Conservation (phyloP, 1,140 invertebrate species). For the Leptoteleia sp. region DNA sequence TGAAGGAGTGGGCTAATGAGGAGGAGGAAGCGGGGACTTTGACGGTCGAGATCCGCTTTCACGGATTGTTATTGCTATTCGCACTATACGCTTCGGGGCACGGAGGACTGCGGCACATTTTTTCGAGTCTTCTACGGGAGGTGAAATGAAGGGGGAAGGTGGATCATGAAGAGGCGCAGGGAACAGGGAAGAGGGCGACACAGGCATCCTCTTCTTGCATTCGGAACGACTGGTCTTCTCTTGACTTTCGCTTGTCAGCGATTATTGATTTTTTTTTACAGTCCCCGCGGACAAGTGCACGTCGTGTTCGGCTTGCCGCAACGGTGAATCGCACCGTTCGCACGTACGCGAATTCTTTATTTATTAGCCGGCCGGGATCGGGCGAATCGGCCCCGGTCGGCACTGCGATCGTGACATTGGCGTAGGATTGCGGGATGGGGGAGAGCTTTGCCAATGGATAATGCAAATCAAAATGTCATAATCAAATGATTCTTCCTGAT, state of each 20-base stretch:
- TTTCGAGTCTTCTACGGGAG: constrained; percentile 49
- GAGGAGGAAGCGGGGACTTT: neutral
- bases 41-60: constrained; percentile 33
- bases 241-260: constrained; percentile 54
- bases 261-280: constrained; percentile 49
- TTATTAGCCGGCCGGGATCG: no score
- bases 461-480: neutral
- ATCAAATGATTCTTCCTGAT: neutral
- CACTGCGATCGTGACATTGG: no score
- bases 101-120: constrained; percentile 50
- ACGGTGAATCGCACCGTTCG: neutral
- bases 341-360: no score
- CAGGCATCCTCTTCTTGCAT: constrained; percentile 10
- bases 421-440: no score
- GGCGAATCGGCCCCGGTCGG: no score
- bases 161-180: no score
- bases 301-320: constrained; percentile 7
- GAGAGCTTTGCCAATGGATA: no score
- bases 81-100: constrained; percentile 71
- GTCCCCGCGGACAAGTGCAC: constrained; percentile 22
- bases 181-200: neutral
- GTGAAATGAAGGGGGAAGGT: neutral
- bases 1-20: no score
- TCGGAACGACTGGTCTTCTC: constrained; percentile 22
- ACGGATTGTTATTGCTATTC: constrained; percentile 71